Evolutionary conservation across 2,113 vertebrate species (phyloP).

Genomic region (Crotalus horridus): DNA sequence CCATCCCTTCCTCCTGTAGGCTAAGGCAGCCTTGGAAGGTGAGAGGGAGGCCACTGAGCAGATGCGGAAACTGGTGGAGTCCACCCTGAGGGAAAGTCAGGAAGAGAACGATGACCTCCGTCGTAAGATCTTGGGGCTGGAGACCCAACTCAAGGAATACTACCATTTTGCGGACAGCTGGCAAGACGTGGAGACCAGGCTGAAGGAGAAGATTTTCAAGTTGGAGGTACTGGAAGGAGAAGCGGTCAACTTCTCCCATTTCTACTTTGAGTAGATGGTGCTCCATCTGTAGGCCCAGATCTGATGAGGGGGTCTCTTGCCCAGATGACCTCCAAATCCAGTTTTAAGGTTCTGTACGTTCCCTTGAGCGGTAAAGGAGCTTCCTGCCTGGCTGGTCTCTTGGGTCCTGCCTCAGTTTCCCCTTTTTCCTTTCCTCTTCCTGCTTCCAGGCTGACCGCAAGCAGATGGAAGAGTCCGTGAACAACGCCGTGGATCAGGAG

Average conservation of each 20-base stretch:
- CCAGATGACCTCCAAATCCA: background rate
- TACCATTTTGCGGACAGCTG: constrained; percentile 65
- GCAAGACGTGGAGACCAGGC: constrained; percentile 64
- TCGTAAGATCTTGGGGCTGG: constrained; percentile 66
- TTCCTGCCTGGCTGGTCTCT: background rate
- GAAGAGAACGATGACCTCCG: constrained; percentile 68
- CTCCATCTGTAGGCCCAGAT: background rate
- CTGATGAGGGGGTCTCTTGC: background rate
- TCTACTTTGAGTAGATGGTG: background rate
- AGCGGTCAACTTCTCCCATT: background rate
- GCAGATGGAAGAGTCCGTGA: constrained; percentile 59
- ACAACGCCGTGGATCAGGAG: constrained; percentile 58
- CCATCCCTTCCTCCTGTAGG: constrained; percentile 39
- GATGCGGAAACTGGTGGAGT: constrained; percentile 41
- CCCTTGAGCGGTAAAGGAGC: background rate
- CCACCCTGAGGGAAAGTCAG: constrained; percentile 59
- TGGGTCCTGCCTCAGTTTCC: background rate
- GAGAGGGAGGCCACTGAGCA: constrained; percentile 51
- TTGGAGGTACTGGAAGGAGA: constrained; percentile 61
- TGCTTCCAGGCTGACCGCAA: constrained; percentile 63
- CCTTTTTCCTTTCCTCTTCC: too few relatives aligned
- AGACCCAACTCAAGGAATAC: constrained; percentile 69
- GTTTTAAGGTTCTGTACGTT: background rate
- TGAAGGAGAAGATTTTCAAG: constrained; percentile 68
- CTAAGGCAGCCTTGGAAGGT: constrained; percentile 52